Base-by-base conservation (phyloP, 1,140 invertebrate species). In the Capitella teleta region DNA sequence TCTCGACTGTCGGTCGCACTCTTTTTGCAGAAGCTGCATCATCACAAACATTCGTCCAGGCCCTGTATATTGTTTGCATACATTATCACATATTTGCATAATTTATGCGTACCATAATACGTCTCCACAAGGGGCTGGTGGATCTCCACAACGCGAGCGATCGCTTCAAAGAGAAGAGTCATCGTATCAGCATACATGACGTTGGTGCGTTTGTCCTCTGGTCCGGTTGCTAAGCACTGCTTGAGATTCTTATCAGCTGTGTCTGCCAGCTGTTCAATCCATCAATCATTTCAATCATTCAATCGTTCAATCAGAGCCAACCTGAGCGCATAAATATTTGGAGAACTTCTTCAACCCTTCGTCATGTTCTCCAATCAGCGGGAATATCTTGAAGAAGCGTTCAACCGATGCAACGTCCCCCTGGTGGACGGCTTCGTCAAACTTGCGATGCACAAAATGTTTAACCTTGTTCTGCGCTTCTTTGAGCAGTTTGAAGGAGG, bases 341-440 rank as follows among this genome's bases (percentile, higher is more conserved):
- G 89, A 87, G 67, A 96, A 95, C 61, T 91, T 84, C 51, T 82
- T 80, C 1, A 98, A 77, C 0, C 95, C 95, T 62, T 90, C 87
- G 37, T 86, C 79, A 54, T 96, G 86, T 72, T 91, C 84, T 36
- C 88, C 89, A 3, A 98, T 75, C 21, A 98, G 76, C 2, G 95
- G 95, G 73, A 98, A 98, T 61, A 98, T 84, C 74, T 98, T 98
- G 66, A 98, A 98, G 70, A 97, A 93, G 54, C 93, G 70, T 64
- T 98, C 93, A 16, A 97, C 85, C 2, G 87, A 87, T 3, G 86
- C 86, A 19, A 69, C 77, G 74, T 98, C 93, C 63, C 90, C 84
- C 40, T 80, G 80, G 49, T 82, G 80, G 0, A 96, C 84, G 24
- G 95, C 90, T 60, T 95, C 88, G 63, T 95, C 87, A 68, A 98